Evolutionary conservation across 1,140 invertebrate species (phyloP).

Genomic region (Sycobia sp.): DNA sequence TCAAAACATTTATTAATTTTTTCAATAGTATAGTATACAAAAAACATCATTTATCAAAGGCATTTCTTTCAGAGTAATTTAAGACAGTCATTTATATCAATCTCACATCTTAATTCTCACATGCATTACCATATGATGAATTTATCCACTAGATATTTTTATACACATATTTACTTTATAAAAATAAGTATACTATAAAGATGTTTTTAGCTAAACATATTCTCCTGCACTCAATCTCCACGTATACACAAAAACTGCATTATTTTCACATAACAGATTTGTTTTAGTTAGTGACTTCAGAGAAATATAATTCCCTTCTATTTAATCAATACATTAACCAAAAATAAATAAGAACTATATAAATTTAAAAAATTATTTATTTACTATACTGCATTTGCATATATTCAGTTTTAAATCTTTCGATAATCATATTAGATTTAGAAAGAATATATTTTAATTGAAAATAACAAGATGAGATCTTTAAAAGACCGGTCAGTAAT

Average conservation of each 20-base stretch:
- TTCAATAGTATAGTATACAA: no score
- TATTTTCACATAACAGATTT: not conserved
- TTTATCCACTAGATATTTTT: constrained; percentile 46
- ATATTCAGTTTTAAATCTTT: not conserved
- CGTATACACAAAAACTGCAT: constrained; percentile 27
- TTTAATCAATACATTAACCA: not conserved
- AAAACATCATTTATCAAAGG: no score
- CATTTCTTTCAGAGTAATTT: no score
- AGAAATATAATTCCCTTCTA: constrained; percentile 1
- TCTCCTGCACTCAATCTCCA: constrained; percentile 40
- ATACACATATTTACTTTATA: constrained; percentile 52
- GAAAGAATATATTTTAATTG: not conserved
- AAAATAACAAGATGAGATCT: not conserved
- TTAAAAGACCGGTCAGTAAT: no score
- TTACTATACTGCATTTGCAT: not conserved
- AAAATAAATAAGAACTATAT: constrained; percentile 12
- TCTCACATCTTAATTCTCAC: constrained; percentile 2
- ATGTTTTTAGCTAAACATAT: constrained; percentile 44
- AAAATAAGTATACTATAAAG: constrained; percentile 56
- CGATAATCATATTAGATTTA: not conserved
- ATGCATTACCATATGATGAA: constrained; percentile 3
- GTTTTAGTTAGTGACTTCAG: not conserved
- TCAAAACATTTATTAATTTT: no score
- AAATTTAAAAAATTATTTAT: not conserved
- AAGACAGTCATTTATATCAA: not conserved